phyloP scores from a whole-genome alignment of 2,797 vertebrate genomes.

The Eutrigla gurnardus region DNA sequence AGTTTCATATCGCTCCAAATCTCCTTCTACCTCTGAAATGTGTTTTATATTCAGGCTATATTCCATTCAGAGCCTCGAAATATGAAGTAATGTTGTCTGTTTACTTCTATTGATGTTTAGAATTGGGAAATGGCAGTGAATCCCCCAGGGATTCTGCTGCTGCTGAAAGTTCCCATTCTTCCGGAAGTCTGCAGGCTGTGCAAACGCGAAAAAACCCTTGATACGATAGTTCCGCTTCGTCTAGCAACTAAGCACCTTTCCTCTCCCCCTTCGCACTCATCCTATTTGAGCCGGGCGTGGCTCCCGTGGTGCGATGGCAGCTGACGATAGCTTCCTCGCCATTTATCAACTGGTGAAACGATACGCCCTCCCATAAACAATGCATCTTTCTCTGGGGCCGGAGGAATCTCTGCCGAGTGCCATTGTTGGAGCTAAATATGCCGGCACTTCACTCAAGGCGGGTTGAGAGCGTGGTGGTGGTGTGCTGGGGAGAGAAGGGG shows the following conservation, averaged over 20 bases:
- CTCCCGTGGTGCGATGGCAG: conserved; percentile 49
- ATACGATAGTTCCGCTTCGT: conserved; percentile 57
- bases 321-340: conserved; percentile 57
- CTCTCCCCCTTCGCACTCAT: conserved; percentile 46
- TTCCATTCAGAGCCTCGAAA: conserved; percentile 46
- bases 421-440: conserved; percentile 66
- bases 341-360: conserved; percentile 73
- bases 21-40: conserved; percentile 36
- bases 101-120: conserved; percentile 48
- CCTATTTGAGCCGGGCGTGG: conserved; percentile 54
- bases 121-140: conserved; percentile 46
- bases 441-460: conserved; percentile 73
- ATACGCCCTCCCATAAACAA: conserved; percentile 68
- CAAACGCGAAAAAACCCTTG: conserved; percentile 43
- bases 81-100: conserved; percentile 50
- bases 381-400: conserved; percentile 55
- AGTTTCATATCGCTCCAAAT: conserved; percentile 18
- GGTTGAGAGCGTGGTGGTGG: conserved; percentile 61
- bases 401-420: conserved; percentile 45
- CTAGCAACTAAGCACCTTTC: conserved; percentile 51
- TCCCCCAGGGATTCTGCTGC: conserved; percentile 25
- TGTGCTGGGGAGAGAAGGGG: conserved; percentile 30
- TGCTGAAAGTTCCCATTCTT: conserved; percentile 49
- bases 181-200: conserved; percentile 28
- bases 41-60: conserved; percentile 46